Evolutionary conservation across 2,797 vertebrate species (phyloP), one percentile per base, ranked within the genome.

Genomic region (Pseudochromis fuscus): DNA sequence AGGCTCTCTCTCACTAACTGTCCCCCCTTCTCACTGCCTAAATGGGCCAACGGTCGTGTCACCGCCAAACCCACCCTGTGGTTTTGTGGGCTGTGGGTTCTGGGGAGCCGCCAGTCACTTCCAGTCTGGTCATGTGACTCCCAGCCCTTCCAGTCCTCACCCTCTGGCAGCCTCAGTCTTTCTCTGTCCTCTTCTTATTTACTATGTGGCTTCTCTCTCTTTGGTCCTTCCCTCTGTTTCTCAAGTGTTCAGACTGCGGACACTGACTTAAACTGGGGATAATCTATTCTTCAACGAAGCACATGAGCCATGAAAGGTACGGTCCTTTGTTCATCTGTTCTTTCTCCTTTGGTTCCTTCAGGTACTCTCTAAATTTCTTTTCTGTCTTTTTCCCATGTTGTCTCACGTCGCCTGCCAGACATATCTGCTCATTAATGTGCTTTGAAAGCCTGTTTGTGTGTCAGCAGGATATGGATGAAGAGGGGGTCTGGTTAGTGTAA

Each of bases 301-400:
- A 21, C 9, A 37, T 59, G 18, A 69, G 16, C 57, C 7, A 90
- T 89, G 88, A 90, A 87, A 86, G 87, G 86, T 88, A 87, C 5
- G 2, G 68, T 51, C 6, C 33, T 15, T 25, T 27, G 7, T 49
- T 70, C 31, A 15, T 57, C 13, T 38, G 31, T 35, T 23, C 2
- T 24, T 25, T 37, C 38, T 25, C 7, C 0, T 35, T 6, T 21
- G 21, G 5, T n/a, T 27, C 24, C 27, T 30, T 70, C 51, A 57
- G 52, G 37, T 40, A 13, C 25, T 49, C n/a, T 30, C 10, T 72
- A 5, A 4, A 2, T 37, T 23, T 28, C 19, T 13, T 27, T 13
- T 44, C 15, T 19, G 18, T 52, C n/a, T n/a, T 30, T 56, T 5
- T 38, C 4, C 0, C 19, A 42, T 72, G 46, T 62, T 44, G 31